These are phyloP conservation scores for Chirona hameri DNA, from an alignment of 2,888 invertebrate species.

Conservation along the genomic window DNA sequence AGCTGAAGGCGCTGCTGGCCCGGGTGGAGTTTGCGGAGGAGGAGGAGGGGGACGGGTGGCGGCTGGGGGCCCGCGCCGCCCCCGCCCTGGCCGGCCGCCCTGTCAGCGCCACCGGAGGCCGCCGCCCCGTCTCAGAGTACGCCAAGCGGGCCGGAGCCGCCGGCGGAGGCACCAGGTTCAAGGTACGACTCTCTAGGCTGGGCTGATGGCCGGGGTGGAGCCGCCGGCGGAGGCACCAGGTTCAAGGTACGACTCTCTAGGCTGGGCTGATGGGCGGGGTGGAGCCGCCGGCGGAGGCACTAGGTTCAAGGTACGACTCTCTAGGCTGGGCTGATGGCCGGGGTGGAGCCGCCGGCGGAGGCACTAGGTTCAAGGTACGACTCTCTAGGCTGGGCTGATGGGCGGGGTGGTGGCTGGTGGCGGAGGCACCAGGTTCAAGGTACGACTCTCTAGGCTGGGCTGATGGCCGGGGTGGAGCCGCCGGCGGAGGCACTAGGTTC, in stretches of 20 bases:
- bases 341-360: constrained; percentile 51
- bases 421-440: constrained; percentile 51
- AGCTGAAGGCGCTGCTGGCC: constrained; percentile 67
- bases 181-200: constrained; percentile 41
- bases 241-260: constrained; percentile 45
- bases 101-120: constrained; percentile 59
- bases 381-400: not conserved
- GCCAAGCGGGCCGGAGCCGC: constrained; percentile 56
- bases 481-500: constrained; percentile 52
- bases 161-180: constrained; percentile 51
- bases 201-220: constrained; percentile 42
- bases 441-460: constrained; percentile 28
- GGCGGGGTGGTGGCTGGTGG: constrained; percentile 55
- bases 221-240: constrained; percentile 51
- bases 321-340: not conserved
- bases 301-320: constrained; percentile 47
- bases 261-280: constrained; percentile 49
- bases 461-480: constrained; percentile 44
- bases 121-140: constrained; percentile 59
- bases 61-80: not conserved
- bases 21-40: constrained; percentile 77
- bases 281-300: constrained; percentile 52
- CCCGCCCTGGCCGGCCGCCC: constrained; percentile 47
- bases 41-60: constrained; percentile 52
- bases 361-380: constrained; percentile 49